Evolutionary conservation across 2,797 vertebrate genomes (phyloP).

Genomic region (Meriones psammophilus): DNA sequence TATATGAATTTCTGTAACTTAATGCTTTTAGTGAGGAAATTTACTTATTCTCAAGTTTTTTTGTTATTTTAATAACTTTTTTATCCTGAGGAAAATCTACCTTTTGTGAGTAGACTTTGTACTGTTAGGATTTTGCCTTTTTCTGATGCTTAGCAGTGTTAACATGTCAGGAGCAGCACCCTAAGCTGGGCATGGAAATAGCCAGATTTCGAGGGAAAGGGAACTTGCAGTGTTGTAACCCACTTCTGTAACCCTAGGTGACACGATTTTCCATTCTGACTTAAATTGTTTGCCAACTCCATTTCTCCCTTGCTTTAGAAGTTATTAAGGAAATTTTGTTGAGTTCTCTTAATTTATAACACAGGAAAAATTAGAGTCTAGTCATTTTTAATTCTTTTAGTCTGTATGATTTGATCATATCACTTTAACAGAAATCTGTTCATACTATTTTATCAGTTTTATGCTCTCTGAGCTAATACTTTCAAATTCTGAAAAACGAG

Average conservation of each 20-base stretch:
- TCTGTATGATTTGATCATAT: constrained; percentile 18
- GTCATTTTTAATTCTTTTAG: constrained; percentile 64
- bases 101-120: constrained; percentile 52
- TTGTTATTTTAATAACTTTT: background rate
- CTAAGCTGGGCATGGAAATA: background rate
- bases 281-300: constrained; percentile 28
- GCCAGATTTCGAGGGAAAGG: constrained; percentile 52
- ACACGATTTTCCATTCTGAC: constrained; percentile 39
- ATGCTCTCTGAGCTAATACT: constrained; percentile 26
- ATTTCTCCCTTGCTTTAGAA: constrained; percentile 45
- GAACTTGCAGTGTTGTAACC: background rate
- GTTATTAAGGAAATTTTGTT: constrained; percentile 39
- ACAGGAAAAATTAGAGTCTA: constrained; percentile 56
- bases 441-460: constrained; percentile 42
- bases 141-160: constrained; percentile 28
- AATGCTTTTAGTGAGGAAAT: constrained; percentile 55
- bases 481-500: constrained; percentile 59
- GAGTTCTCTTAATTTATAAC: constrained; percentile 17
- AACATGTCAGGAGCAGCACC: background rate
- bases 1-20: constrained; percentile 1
- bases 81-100: constrained; percentile 53
- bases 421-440: constrained; percentile 37
- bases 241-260: background rate
- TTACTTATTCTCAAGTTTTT: background rate
- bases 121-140: constrained; percentile 44